Conservation (phyloP, 2,797 vertebrate genomes). For the Hipposideros larvatus region DNA sequence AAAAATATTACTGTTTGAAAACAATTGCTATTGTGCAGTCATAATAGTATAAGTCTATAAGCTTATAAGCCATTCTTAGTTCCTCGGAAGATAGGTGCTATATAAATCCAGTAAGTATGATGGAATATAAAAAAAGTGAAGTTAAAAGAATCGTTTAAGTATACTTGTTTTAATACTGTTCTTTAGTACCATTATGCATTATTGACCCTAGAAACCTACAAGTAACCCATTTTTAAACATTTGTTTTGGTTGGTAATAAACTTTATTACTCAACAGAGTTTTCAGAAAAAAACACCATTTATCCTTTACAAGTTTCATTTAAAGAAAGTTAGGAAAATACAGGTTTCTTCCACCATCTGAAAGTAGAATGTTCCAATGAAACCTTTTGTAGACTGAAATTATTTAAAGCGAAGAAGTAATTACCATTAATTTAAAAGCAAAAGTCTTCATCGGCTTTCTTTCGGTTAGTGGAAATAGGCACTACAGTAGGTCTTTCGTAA, state of each 20-base stretch:
- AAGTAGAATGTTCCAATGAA: background rate
- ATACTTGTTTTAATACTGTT: background rate
- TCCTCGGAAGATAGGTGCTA: slow-evolving; percentile 26
- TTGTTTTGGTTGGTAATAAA: slow-evolving; percentile 41
- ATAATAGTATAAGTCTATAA: slow-evolving; percentile 3
- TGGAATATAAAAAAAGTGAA: slow-evolving; percentile 7
- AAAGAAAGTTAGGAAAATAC: slow-evolving; percentile 46
- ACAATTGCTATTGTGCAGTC: background rate
- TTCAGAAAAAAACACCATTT: slow-evolving; percentile 40
- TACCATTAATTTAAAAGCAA: background rate
- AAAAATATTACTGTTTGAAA: slow-evolving; percentile 40
- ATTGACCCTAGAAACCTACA: background rate
- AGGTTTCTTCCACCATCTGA: background rate
- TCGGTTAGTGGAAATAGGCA: background rate
- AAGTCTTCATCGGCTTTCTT: background rate
- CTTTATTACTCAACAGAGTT: slow-evolving; percentile 47
- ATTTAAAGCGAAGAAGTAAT: background rate
- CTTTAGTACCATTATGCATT: background rate
- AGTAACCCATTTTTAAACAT: background rate
- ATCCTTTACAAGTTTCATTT: slow-evolving; percentile 56
- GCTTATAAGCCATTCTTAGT: background rate
- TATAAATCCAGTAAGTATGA: background rate
- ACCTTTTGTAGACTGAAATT: background rate
- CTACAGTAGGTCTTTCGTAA: background rate
- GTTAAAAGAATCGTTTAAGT: background rate